Percentiles rank a stretch among this genome's conserved stretches.
Evolutionary conservation across 2,113 vertebrate genomes (phyloP).

Genomic region (Noctilio leporinus): DNA sequence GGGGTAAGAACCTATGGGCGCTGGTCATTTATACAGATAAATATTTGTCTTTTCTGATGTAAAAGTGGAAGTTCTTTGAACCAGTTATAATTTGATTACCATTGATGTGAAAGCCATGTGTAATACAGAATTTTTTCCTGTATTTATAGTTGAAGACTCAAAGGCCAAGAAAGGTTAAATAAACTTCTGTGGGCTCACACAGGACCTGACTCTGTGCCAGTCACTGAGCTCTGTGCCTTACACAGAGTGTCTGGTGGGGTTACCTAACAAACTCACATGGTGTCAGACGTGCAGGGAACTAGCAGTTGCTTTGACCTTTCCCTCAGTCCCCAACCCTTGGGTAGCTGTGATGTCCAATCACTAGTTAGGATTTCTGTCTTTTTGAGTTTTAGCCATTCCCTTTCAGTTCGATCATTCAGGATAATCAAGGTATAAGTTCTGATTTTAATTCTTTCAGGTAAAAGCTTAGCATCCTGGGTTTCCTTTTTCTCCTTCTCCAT

Average conservation of each 20-base stretch:
- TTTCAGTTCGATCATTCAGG: background rate
- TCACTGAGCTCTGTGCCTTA: background rate
- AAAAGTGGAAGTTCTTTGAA: background rate
- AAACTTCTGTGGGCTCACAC: background rate
- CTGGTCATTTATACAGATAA: background rate
- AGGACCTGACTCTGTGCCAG: background rate
- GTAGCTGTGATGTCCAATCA: background rate
- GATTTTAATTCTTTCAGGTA: background rate
- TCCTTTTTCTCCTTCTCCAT: background rate
- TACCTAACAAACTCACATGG: background rate
- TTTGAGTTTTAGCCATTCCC: background rate
- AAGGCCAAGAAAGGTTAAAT: background rate
- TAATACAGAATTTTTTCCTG: background rate
- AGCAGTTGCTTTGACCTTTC: background rate
- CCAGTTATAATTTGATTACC: background rate
- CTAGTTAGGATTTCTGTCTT: background rate
- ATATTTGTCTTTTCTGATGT: background rate
- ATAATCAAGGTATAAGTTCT: background rate
- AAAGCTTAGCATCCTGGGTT: background rate
- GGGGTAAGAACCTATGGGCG: background rate
- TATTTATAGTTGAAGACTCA: background rate
- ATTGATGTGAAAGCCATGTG: background rate
- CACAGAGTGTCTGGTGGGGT: rapidly evolving
- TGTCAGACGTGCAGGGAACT: background rate
- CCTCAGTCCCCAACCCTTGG: background rate